Evolutionary conservation across 2,888 invertebrate species (phyloP), one percentile per base, ranked within the genome.

Genomic region (Agapostemon virescens): DNA sequence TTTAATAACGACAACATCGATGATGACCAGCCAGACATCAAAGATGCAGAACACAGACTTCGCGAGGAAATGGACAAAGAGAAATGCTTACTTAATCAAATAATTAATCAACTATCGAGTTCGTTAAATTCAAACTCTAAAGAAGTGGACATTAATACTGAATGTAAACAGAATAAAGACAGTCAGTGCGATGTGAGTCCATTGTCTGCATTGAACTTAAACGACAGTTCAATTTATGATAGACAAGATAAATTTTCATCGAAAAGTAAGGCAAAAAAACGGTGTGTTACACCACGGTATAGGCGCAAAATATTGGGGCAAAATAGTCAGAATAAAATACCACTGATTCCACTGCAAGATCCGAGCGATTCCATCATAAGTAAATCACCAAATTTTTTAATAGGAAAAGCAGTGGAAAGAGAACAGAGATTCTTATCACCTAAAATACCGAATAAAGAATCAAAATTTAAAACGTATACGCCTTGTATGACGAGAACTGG

Each of bases 331-430:
- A 38, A n/a, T 55, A 72, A 20, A 63, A 49, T 30, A 64, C 66
- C 78, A 7, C 49, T 77, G 64, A 69, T 66, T 63, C 40, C 74
- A 9, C 23, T 58, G 2, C 42, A 55, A 55, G 20, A 69, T 75
- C 40, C 68, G 6, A 74, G 68, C 40, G 80, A 81, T 45, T 42
- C 70, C 30, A 90, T 91, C 33, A 74, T 92, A 61, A 91, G 90
- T 42, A 91, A 87, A 71, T 92, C 92, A 0, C 91, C 92, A 26
- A 92, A 91, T 87, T 88, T 89, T 30, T 2, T 73, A 52, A 38
- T 67, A 9, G 36, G 52, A n/a, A 49, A 75, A 9, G 3, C 70
- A 20, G 9, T 55, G 20, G 33, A 55, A 13, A 69, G 6, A 23
- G 38, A 49, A 33, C 42, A 36, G 26, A 77, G 33, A 66, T 77